Base-by-base conservation (phyloP, 1,140 invertebrate species). In the Zaprionus lachaisei region DNA sequence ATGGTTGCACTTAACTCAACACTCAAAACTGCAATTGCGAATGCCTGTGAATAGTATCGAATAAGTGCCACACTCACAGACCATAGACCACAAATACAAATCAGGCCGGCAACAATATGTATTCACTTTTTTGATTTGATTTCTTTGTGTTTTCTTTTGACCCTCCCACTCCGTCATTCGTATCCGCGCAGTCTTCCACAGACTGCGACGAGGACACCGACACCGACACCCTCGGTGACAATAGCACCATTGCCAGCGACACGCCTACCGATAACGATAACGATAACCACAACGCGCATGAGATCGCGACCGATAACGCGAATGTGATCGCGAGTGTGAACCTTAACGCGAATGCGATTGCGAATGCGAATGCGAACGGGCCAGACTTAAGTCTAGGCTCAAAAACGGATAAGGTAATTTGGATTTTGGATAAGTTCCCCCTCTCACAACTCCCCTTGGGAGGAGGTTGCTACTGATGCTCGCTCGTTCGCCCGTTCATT, bases 171-270 rank as follows among this genome's bases (percentile, higher is more conserved):
- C 60, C 61, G 58, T 70, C 58, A 65, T 72, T 63, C 54, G 37
- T 44, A 51, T 55, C 12, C 49, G 26, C 31, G 38, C 72, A 89
- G 85, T 90, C 82, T 91, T 91, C 82, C 72, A 69, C 69, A 58
- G 83, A 85, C 22, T 51, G 41, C 55, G 81, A 89, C 57, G 86
- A 90, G 57, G 84, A 89, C 61, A 58, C 74, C 64, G 84, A 76
- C 37, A 79, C 78, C 56, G 85, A 89, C 41, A 89, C 77, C 38
- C 54, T 77, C 41, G 77, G 79, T 72, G 83, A 85, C 37, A 79
- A 68, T 70, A 83, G 72, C 80, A 79, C 83, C 67, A 79, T 85
- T 70, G 81, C 86, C 76, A 82, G 72, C 79, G 81, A 85, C 22
- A 75, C 85, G 70, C 81, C 85, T 70, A 91, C 86, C 85, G 83